Percentiles rank a stretch among this genome's conserved stretches.
Evolutionary conservation across 2,888 invertebrate genomes (phyloP).

Genomic region (Ectemnius continuus): DNA sequence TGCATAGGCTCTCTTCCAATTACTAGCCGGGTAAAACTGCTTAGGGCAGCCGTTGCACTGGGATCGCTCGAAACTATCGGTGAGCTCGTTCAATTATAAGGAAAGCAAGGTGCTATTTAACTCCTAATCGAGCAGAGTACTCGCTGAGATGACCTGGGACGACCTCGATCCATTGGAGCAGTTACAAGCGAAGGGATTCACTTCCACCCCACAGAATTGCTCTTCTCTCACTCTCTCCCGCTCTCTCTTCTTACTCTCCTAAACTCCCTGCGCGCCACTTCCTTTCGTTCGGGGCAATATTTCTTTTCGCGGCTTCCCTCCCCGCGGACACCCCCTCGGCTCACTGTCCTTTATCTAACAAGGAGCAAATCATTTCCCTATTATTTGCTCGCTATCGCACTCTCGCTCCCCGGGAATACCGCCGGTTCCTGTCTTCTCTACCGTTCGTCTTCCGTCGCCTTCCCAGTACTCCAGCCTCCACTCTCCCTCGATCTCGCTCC

Average conservation of each 20-base stretch:
- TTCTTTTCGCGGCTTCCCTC: conserved; percentile 75
- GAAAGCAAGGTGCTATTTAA: conserved; percentile 65
- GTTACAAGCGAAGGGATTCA: conserved; percentile 71
- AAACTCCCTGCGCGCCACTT: conserved; percentile 60
- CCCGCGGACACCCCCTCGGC: no score
- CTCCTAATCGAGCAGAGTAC: conserved; percentile 71
- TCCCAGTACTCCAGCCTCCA: conserved; percentile 68
- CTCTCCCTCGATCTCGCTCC: conserved; percentile 33
- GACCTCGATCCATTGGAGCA: conserved; percentile 69
- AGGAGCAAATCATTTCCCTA: conserved; percentile 79
- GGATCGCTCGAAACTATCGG: not conserved
- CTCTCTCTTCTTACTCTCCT: conserved; percentile 7
- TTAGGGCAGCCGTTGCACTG: not conserved
- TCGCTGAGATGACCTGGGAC: conserved; percentile 70
- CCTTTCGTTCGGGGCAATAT: conserved; percentile 76
- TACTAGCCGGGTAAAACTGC: not conserved
- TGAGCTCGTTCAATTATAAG: not conserved
- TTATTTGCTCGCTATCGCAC: conserved; percentile 77
- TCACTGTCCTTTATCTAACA: conserved; percentile 76
- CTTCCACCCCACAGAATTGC: conserved; percentile 42
- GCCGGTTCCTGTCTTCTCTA: conserved; percentile 39
- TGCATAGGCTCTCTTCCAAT: not conserved
- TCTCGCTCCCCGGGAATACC: conserved; percentile 64
- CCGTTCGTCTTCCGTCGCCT: conserved; percentile 64
- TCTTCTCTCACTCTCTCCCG: not conserved